Conservation (phyloP, 2,113 vertebrate species). For the Turnix velox region DNA sequence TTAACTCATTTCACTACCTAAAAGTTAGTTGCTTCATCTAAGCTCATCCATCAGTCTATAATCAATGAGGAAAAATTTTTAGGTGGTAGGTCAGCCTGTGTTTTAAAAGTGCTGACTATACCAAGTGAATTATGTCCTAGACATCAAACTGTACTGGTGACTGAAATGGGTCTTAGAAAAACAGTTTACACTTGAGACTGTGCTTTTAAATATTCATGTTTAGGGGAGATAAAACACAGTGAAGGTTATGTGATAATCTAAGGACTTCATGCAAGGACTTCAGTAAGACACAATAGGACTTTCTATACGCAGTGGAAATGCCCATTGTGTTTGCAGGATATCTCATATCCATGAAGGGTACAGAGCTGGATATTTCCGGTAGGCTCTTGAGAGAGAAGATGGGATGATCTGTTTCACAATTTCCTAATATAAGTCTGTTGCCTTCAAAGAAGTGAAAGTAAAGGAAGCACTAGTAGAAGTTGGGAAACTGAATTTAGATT, state of each 20-base stretch:
- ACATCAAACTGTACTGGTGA: background rate
- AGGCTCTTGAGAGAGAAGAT: background rate
- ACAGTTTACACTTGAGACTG: background rate
- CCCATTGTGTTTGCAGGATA: background rate
- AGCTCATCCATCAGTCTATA: background rate
- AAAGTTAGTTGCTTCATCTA: background rate
- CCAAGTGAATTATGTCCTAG: background rate
- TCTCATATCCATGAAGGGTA: background rate
- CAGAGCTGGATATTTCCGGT: accelerated
- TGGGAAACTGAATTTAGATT: background rate
- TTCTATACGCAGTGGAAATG: background rate
- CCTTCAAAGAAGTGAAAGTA: background rate
- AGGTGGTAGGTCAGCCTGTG: background rate
- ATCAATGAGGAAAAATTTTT: background rate
- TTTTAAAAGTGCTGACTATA: background rate
- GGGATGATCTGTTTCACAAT: background rate
- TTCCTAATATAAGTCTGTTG: background rate
- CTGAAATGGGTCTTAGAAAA: background rate
- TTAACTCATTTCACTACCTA: background rate
- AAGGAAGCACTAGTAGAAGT: background rate
- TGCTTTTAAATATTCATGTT: background rate
- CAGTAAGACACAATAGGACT: background rate
- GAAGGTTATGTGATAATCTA: background rate
- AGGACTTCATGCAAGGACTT: background rate
- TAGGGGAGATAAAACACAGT: background rate